Conservation (phyloP, 2,797 vertebrate genomes). For the Anguilla pacifica region DNA sequence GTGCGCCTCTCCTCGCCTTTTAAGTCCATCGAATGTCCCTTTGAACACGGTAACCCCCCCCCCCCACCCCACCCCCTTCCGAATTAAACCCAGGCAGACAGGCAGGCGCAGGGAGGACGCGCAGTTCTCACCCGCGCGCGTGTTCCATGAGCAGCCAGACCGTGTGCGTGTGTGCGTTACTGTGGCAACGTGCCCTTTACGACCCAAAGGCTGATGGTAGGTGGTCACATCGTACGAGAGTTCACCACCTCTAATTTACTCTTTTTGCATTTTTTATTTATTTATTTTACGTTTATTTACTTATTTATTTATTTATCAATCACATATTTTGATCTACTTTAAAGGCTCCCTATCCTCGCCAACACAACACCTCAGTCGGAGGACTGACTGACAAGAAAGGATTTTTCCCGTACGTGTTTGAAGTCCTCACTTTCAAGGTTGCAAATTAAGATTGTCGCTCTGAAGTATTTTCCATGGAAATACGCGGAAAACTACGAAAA, state of each 20-base stretch:
- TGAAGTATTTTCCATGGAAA: constrained; percentile 37
- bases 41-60: constrained; percentile 61
- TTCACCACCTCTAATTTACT: constrained; percentile 19
- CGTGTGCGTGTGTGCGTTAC: background rate
- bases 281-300: background rate
- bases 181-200: background rate
- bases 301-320: background rate
- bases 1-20: constrained; percentile 55
- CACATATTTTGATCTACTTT: background rate
- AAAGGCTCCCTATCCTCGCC: background rate
- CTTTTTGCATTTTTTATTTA: background rate
- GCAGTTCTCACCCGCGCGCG: too few relatives aligned
- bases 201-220: background rate
- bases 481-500: constrained; percentile 44
- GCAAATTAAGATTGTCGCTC: constrained; percentile 54
- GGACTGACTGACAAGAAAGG: background rate
- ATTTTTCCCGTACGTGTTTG: constrained; percentile 15
- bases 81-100: background rate
- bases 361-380: background rate
- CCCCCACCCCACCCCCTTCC: background rate
- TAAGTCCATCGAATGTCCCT: constrained; percentile 64
- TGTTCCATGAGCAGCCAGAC: too few relatives aligned
- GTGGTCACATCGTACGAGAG: background rate
- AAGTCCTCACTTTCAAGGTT: constrained; percentile 49
- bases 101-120: too few relatives aligned